A percentile compares a stretch with the other conserved stretches of the same genome.
phyloP scores from a whole-genome alignment of 2,797 vertebrate species.

The Sarcophilus harrisii region DNA sequence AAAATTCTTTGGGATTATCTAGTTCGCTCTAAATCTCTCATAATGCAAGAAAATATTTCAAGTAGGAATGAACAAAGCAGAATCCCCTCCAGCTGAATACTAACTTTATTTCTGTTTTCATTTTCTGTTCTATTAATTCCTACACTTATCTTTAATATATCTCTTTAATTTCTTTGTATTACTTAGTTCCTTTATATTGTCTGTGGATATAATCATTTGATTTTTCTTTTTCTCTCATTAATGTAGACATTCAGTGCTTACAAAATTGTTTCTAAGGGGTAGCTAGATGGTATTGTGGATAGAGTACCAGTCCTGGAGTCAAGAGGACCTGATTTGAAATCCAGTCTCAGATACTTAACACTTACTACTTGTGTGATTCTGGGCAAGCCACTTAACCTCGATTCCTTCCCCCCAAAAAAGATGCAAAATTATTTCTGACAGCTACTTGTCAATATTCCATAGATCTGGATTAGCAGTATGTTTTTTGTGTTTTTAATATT shows the following conservation, averaged over 20 bases:
- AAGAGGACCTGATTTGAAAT: no score
- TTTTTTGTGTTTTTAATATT: neutral
- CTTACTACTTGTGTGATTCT: no score
- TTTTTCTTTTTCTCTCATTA: neutral
- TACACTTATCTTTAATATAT: neutral
- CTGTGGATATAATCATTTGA: neutral
- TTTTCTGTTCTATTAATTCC: neutral
- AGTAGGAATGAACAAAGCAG: neutral
- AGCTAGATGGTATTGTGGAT: no score
- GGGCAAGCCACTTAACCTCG: no score
- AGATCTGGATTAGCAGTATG: neutral
- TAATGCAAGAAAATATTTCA: neutral
- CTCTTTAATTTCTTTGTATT: neutral
- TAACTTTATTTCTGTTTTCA: neutral
- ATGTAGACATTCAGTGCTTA: neutral
- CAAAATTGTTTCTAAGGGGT: neutral
- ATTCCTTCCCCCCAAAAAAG: no score
- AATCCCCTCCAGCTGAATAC: neutral
- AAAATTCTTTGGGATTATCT: neutral
- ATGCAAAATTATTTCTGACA: neutral
- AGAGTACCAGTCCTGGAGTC: no score
- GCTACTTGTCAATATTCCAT: neutral
- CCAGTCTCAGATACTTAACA: no score
- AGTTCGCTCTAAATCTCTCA: neutral
- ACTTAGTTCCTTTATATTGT: neutral